Evolutionary conservation across 2,113 vertebrate genomes (phyloP).

Genomic region (Callorhinus ursinus): DNA sequence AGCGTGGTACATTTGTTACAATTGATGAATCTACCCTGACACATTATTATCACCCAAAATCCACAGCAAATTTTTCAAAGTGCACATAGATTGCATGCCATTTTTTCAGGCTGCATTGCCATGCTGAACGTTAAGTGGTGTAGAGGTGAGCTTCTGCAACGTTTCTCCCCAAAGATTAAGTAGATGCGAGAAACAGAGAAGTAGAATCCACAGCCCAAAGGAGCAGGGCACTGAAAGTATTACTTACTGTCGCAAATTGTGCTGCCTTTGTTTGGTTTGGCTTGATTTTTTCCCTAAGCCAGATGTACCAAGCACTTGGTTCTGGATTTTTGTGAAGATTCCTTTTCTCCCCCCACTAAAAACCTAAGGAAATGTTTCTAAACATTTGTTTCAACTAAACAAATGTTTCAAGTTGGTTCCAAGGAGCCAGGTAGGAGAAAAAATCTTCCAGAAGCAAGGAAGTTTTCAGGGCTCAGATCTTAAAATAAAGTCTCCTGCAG

Average conservation of each 20-base stretch:
- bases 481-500: fast-evolving
- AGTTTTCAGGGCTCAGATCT: neutral
- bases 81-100: neutral
- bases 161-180: neutral
- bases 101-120: neutral
- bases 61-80: neutral
- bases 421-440: neutral
- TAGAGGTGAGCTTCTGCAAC: neutral
- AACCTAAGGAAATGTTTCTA: neutral
- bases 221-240: neutral
- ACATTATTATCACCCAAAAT: neutral
- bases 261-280: neutral
- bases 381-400: neutral
- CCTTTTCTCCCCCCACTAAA: fast-evolving
- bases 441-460: neutral
- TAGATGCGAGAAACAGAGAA: neutral
- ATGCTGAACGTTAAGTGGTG: neutral
- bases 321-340: neutral
- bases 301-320: neutral
- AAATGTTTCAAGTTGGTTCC: neutral
- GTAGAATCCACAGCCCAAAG: neutral
- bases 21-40: neutral
- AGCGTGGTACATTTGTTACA: neutral
- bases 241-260: neutral
- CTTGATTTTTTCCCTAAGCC: neutral